phyloP scores from a whole-genome alignment of 1,140 invertebrate species.

The Heliothis virescens region DNA sequence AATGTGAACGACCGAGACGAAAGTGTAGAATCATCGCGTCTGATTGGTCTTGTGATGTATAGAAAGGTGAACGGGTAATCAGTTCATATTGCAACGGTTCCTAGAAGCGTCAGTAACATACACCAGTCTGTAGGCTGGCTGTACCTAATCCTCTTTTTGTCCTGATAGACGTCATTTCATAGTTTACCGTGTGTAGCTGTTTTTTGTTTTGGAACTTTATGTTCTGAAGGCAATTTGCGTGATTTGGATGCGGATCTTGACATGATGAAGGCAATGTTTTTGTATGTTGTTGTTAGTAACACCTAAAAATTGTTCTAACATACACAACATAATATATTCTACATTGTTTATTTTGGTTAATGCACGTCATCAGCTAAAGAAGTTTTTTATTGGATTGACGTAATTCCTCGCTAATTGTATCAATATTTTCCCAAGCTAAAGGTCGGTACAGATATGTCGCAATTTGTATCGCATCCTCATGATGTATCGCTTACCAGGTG shows the following conservation, averaged over 20 bases:
- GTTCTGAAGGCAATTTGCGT: not conserved
- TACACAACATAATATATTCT: no score
- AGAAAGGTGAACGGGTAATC: constrained; percentile 44
- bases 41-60: constrained; percentile 46
- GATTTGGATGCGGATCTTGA: not conserved
- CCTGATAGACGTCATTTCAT: constrained; percentile 3
- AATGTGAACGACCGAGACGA: constrained; percentile 47
- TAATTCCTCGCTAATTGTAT: constrained; percentile 36
- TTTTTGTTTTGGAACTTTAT: not conserved
- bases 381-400: not conserved
- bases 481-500: constrained; percentile 79
- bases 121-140: constrained; percentile 3
- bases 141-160: constrained; percentile 32
- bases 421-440: constrained; percentile 49
- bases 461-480: constrained; percentile 65
- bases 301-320: no score
- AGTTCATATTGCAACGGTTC: constrained; percentile 44
- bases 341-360: no score
- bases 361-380: no score
- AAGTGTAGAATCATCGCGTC: constrained; percentile 49
- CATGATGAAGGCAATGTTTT: not conserved
- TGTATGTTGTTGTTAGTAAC: not conserved
- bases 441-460: constrained; percentile 54
- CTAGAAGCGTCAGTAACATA: constrained; percentile 26
- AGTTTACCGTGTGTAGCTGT: not conserved